Conservation (phyloP, 2,797 vertebrate genomes). For the Takifugu ocellatus region DNA sequence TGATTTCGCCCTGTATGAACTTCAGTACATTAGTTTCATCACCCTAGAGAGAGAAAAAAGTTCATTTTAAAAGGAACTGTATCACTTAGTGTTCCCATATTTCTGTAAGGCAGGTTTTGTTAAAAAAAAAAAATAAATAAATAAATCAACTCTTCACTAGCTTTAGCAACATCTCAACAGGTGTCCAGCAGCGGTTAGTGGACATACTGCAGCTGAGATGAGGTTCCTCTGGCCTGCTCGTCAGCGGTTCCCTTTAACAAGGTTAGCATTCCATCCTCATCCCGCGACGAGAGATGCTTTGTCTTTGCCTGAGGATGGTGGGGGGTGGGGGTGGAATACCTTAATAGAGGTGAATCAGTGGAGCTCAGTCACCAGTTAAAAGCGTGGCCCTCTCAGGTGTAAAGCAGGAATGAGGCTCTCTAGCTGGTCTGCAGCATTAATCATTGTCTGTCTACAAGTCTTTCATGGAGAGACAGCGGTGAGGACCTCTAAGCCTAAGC, state of each 20-base stretch:
- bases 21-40: neutral
- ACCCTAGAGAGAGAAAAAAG: conserved; percentile 9
- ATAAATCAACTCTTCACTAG: conserved; percentile 28
- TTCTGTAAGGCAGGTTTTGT: conserved; percentile 4
- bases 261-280: conserved; percentile 19
- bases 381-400: conserved; percentile 32
- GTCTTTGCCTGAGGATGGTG: conserved; percentile 24
- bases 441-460: conserved; percentile 48
- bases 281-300: conserved; percentile 22
- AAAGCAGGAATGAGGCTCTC: conserved; percentile 22
- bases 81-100: neutral
- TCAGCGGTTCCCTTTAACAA: conserved; percentile 45
- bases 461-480: conserved; percentile 33
- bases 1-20: neutral
- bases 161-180: conserved; percentile 44
- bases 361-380: conserved; percentile 58
- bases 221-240: conserved; percentile 37
- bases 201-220: conserved; percentile 48
- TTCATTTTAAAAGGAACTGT: neutral
- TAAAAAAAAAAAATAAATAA: no score
- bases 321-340: conserved; percentile 28
- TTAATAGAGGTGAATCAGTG: conserved; percentile 48
- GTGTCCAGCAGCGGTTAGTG: conserved; percentile 34
- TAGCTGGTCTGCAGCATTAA: conserved; percentile 42
- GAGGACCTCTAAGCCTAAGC: conserved; percentile 32